These are phyloP conservation scores for Cariama cristata DNA, from an alignment of 2,113 vertebrate species.

Conservation along the genomic window DNA sequence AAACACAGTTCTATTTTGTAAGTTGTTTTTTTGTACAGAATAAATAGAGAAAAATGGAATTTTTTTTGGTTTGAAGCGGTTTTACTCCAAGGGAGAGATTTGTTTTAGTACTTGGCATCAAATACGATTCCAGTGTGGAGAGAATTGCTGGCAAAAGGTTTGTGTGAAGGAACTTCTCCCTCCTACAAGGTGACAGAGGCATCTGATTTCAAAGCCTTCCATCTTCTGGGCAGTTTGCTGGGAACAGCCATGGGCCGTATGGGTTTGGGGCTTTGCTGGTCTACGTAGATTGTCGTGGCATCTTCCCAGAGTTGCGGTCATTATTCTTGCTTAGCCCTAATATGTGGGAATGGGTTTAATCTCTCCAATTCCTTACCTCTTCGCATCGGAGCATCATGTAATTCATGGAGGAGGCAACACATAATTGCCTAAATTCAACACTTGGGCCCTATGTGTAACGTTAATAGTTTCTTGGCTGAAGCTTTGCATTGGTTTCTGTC, in stretches of 20 bases:
- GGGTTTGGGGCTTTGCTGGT: background rate
- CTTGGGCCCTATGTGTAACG: background rate
- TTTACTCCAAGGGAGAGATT: background rate
- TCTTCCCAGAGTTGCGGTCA: background rate
- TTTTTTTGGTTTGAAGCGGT: background rate
- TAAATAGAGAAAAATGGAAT: background rate
- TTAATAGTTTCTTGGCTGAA: background rate
- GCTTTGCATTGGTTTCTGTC: background rate
- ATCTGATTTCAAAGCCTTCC: background rate
- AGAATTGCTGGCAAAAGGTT: background rate
- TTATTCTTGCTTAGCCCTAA: background rate
- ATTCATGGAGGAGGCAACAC: background rate
- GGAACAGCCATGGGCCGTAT: accelerated
- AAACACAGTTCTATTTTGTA: background rate
- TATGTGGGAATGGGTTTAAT: background rate
- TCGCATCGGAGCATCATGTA: background rate
- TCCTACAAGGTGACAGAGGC: background rate
- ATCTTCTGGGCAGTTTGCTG: background rate
- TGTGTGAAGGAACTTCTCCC: background rate
- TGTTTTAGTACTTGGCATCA: background rate
- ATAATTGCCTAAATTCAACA: background rate
- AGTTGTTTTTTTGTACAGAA: background rate
- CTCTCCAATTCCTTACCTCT: background rate
- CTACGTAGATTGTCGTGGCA: background rate
- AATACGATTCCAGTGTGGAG: accelerated